Percentiles rank a stretch among this genome's conserved stretches.
phyloP scores from a whole-genome alignment of 2,888 invertebrate genomes.

The Latrodectus elegans region DNA sequence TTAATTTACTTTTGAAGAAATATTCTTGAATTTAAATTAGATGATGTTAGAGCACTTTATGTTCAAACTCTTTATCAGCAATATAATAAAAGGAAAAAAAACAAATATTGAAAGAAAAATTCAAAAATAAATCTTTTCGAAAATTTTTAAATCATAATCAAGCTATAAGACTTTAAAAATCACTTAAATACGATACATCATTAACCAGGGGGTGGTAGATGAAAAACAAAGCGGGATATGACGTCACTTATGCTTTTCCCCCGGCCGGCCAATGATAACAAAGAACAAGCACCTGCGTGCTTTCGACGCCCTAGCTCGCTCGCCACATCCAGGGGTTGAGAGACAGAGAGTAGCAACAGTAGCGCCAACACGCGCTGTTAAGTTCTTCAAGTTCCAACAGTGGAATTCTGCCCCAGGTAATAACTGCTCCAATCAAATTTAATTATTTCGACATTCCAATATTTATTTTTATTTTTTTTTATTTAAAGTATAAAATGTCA shows the following conservation, averaged over 20 bases:
- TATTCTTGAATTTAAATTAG: no score
- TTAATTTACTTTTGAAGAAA: no score
- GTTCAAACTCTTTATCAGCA: no score
- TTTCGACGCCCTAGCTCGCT: constrained; percentile 37
- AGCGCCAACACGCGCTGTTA: constrained; percentile 45
- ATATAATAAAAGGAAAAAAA: no score
- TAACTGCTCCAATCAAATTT: not conserved
- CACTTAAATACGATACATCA: not conserved
- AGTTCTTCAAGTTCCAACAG: constrained; percentile 16
- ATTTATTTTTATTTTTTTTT: constrained; percentile 1
- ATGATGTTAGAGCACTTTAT: no score
- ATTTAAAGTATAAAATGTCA: not conserved
- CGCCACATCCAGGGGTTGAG: constrained; percentile 51
- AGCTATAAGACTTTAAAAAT: no score
- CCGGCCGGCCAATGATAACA: constrained; percentile 46
- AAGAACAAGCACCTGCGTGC: constrained; percentile 61
- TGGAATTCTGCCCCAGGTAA: constrained; percentile 39
- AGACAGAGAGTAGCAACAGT: constrained; percentile 57
- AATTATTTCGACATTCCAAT: not conserved
- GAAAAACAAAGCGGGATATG: constrained; percentile 37
- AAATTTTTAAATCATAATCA: no score
- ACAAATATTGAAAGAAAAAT: no score
- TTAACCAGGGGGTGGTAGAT: constrained; percentile 34
- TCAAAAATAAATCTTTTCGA: no score
- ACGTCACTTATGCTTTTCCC: constrained; percentile 42